Percentiles rank a stretch among this genome's conserved stretches.
phyloP scores from a whole-genome alignment of 1,140 invertebrate species.

The Ips nitidus region DNA sequence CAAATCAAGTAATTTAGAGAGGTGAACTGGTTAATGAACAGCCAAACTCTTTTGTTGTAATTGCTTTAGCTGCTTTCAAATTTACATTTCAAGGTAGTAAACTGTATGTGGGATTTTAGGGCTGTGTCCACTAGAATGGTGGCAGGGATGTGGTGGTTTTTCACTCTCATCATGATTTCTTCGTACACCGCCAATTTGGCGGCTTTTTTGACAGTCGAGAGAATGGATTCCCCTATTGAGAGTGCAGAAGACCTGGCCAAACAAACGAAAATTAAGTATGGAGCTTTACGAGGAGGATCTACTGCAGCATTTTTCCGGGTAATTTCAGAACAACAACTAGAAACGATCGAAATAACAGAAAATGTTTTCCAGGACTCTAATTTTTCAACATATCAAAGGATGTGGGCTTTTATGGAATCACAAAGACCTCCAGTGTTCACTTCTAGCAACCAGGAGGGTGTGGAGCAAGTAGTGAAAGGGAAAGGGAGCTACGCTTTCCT shows the following conservation, averaged over 20 bases:
- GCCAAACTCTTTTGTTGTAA: not conserved
- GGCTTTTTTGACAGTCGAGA: constrained; percentile 94
- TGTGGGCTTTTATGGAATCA: constrained; percentile 93
- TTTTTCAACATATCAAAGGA: constrained; percentile 86
- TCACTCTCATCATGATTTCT: constrained; percentile 97
- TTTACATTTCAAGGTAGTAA: not conserved
- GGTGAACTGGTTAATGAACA: constrained; percentile 18
- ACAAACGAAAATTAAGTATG: constrained; percentile 96
- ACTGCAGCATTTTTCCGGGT: constrained; percentile 92
- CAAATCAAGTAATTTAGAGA: not conserved
- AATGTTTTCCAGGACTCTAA: constrained; percentile 76
- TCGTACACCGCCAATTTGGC: constrained; percentile 98
- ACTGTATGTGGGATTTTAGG: constrained; percentile 56
- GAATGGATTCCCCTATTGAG: constrained; percentile 95
- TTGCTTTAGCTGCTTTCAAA: not conserved
- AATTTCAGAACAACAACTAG: constrained; percentile 37
- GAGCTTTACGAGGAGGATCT: constrained; percentile 87
- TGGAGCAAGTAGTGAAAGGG: constrained; percentile 79
- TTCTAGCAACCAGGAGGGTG: constrained; percentile 80
- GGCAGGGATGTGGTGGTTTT: constrained; percentile 95
- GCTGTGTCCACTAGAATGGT: constrained; percentile 87
- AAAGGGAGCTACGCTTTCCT: constrained; percentile 88
- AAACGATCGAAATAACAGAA: not conserved
- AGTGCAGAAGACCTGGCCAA: constrained; percentile 94
- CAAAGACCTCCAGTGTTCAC: constrained; percentile 83